Evolutionary conservation across 2,888 invertebrate genomes (phyloP), one percentile per base, ranked within the genome.

Genomic region (Mimas tiliae): DNA sequence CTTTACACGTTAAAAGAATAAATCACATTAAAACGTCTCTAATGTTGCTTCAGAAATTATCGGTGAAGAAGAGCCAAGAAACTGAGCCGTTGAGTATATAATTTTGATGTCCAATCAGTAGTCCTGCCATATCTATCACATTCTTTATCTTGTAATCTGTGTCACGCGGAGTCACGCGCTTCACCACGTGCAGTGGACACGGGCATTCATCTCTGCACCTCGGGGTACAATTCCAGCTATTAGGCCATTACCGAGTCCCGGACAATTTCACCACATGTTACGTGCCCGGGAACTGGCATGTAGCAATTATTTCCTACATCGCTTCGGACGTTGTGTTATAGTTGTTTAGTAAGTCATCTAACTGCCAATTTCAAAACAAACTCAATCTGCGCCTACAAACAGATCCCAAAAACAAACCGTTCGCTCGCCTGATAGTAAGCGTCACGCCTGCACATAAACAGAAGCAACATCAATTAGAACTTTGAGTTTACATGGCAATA

Each of bases 191-290:
- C 34, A 34, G 34, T 55, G 14, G 47, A 47, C 76, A 71, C 72
- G 76, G 75, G 71, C 77, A 70, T 48, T 71, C 70, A 68, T 53
- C 70, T 71, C 74, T 67, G 68, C 73, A 76, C 78, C 77, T 71
- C 75, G 45, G 75, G 77, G 74, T 71, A 71, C 33, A 62, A 55
- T 65, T 21, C 65, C 53, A 62, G 58, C 58, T 67, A 67, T 50
- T 64, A 53, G 66, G 53, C 69, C 62, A 77, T 77, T 75, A 74
- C 69, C 71, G 69, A 65, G 70, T 67, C 62, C 55, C 64, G 62
- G 64, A 50, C 42, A 63, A 67, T 67, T 45, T 42, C 48, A 21
- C 62, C 45, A 63, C 45, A 64, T 53, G 52, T 52, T 63, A 42
- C 63, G 27, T 48, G 45, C 16, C 33, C 48, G 48, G 21, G 34